Base-by-base conservation (phyloP, 2,888 invertebrate species). In the Orchestes rusci region DNA sequence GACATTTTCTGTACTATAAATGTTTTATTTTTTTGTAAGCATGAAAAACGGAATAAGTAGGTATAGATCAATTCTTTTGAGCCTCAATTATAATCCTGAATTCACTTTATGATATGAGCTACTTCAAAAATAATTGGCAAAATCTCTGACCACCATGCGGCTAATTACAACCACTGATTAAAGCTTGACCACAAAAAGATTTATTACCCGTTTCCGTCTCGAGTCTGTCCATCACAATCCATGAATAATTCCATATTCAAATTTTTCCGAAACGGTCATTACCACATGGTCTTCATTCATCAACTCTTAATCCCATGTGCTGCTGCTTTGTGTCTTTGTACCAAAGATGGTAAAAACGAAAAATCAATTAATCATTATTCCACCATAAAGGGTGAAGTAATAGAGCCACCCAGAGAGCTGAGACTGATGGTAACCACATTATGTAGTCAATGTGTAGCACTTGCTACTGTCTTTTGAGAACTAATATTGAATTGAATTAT, bases 231-330 rank as follows among this genome's bases (percentile, higher is more conserved):
- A 35, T 36, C 41, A 27, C 36, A 48, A 48, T 44, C 42, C 39
- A 49, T 49, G 49, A 49, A 49, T 49, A 49, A 42, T 45, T 32
- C 15, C 15, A 39, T 46, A 46, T 43, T 47, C 47, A 47, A 47
- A 43, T 45, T 49, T 49, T 39, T 45, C n/a, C 42, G 16, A 42
- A 35, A 49, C 42, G 49, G 49, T 49, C 49, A 49, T 49, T 49
- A 49, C 49, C 49, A 45, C 42, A 45, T 45, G 49, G 44, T 45
- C 42, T 49, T 49, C 49, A 49, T 49, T 49, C 49, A 45, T 49
- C 45, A 45, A 42, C 37, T 35, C 32, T 31, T 37, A 45, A 42
- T 45, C 45, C 49, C 49, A 49, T 45, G 42, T 45, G 45, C 39
- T 28, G 32, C 16, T 44, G 17, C 39, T 16, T 39, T 23, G 28